Conservation (phyloP, 2,888 invertebrate species). For the Sthenelais limicola region DNA sequence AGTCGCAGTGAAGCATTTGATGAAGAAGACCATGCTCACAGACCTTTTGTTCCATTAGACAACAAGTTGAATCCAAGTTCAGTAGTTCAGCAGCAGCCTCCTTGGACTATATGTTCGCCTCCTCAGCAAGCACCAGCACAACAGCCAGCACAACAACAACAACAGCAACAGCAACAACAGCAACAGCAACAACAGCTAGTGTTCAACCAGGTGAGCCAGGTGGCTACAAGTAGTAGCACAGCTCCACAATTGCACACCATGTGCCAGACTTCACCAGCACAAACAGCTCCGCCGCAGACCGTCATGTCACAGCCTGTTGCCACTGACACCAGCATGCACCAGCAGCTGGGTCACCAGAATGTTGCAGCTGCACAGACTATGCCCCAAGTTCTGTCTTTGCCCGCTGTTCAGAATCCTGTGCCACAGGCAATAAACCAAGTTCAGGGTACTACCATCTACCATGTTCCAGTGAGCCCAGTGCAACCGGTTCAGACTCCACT, state of each 20-base stretch:
- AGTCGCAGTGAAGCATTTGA: slow-evolving; percentile 29
- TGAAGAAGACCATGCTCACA: slow-evolving; percentile 2
- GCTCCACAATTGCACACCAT: neutral
- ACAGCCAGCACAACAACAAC: slow-evolving; percentile 5
- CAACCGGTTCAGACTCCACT: neutral
- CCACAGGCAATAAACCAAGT: neutral
- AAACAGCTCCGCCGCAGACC: neutral
- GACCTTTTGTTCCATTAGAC: too few species aligned
- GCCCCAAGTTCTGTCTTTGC: too few species aligned
- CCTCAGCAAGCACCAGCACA: neutral
- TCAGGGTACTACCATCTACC: neutral
- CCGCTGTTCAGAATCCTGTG: neutral
- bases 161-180: too few species aligned
- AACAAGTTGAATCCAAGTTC: too few species aligned
- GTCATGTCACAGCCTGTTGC: neutral
- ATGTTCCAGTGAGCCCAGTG: neutral
- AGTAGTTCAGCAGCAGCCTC: too few species aligned
- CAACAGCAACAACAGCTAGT: too few species aligned
- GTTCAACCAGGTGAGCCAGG: neutral
- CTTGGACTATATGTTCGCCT: neutral
- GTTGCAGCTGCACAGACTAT: too few species aligned
- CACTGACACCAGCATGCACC: neutral
- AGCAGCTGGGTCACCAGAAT: neutral
- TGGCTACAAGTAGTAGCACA: neutral
- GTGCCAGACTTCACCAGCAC: neutral